Percentiles rank a stretch among this genome's conserved stretches.
phyloP scores from a whole-genome alignment of 2,888 invertebrate species.

The Corythucha ciliata region DNA sequence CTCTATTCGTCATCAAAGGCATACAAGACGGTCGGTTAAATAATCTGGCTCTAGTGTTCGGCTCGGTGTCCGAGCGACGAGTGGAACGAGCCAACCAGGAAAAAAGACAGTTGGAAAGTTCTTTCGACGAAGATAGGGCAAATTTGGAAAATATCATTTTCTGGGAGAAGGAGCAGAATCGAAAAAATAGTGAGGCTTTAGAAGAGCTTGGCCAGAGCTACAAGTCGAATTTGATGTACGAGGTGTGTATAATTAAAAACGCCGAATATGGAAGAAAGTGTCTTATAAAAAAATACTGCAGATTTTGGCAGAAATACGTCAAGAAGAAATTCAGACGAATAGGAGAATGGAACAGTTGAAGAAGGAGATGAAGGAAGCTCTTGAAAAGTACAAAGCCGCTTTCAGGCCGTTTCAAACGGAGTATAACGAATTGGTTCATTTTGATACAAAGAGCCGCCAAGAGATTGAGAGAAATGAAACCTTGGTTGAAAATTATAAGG shows the following conservation, averaged over 20 bases:
- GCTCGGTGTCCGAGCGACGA: slow-evolving; percentile 48
- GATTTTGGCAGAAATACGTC: slow-evolving; percentile 31
- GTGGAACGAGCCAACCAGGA: slow-evolving; percentile 38
- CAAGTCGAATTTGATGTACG: slow-evolving; percentile 12
- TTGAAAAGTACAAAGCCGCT: slow-evolving; percentile 41
- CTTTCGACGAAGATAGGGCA: slow-evolving; percentile 42
- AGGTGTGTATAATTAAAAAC: background rate
- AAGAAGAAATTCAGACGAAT: slow-evolving; percentile 36
- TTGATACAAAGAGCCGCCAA: slow-evolving; percentile 43
- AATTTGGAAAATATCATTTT: slow-evolving; percentile 13
- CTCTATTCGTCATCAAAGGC: slow-evolving; percentile 42
- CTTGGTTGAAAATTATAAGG: slow-evolving; percentile 4
- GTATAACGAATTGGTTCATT: slow-evolving; percentile 41
- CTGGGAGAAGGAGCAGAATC: slow-evolving; percentile 11
- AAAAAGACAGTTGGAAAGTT: slow-evolving; percentile 45
- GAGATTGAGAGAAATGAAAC: slow-evolving; percentile 1
- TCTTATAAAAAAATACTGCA: too few relatives aligned
- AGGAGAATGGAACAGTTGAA: slow-evolving; percentile 46
- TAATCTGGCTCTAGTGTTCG: slow-evolving; percentile 49
- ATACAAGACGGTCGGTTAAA: slow-evolving; percentile 50
- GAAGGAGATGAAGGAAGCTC: slow-evolving; percentile 42
- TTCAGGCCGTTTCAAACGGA: slow-evolving; percentile 40
- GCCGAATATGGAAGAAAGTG: background rate
- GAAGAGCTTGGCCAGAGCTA: slow-evolving; percentile 5
- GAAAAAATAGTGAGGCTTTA: slow-evolving; percentile 8